Base-by-base conservation (phyloP, 1,140 invertebrate genomes). In the Drosophila tsacasi region DNA sequence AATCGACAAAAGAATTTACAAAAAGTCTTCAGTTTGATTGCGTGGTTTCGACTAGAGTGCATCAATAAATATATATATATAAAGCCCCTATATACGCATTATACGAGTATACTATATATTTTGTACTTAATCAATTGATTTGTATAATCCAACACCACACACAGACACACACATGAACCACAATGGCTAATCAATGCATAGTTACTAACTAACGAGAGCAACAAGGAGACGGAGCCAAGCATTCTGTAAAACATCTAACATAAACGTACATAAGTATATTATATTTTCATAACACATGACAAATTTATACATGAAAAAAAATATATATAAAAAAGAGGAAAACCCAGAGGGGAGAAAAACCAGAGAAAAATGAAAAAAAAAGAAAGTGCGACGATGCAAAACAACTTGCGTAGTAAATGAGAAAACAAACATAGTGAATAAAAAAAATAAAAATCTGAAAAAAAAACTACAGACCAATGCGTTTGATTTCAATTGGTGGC, bases 281-380 rank as follows among this genome's bases (percentile, higher is more conserved):
- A 89, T 89, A 89, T 89, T 89, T 89, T 89, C 84, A 89, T 89
- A 89, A 89, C 85, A 89, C 84, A 89, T 89, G 84, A 89, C 81
- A 90, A 89, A 89, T 89, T 89, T 89, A 89, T 89, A 89, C 85
- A 89, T 90, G 74, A 77, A 78, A 78, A 86, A 64, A 46, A 65
- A 54, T 9, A 23, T 25, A 52, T 49, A 52, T 19, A 30, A 52
- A 52, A 30, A 55, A 59, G 47, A 15, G 32, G 64, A 79, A 69
- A 78, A 19, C 40, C 47, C 75, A 77, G 47, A 72, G 52, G 17
- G 50, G 30, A 23, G 19, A 72, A 58, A 76, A 83, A 32, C 42
- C 5, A 40, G 50, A 27, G 44, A 62, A 42, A 50, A 61, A 30
- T 27, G 49, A 55, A 27, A 30, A 61, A 62, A 61, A 65, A 79